These are phyloP conservation scores for Miniopterus natalensis DNA, from an alignment of 2,113 vertebrate species.

Conservation along the genomic window DNA sequence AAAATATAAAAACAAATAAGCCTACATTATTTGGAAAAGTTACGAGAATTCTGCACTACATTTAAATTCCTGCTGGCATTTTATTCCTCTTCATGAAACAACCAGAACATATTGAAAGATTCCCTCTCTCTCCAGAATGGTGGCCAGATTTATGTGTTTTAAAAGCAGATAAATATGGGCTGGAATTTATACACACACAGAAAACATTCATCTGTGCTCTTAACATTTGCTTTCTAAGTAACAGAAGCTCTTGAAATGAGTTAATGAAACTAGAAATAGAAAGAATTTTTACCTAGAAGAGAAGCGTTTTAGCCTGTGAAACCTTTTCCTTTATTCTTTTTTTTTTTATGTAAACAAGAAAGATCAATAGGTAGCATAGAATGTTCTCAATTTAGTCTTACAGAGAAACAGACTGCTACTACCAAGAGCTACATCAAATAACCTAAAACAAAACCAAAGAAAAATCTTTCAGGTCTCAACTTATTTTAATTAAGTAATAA, in stretches of 20 bases:
- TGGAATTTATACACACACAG: not conserved
- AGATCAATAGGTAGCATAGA: not conserved
- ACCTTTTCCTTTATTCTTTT: not conserved
- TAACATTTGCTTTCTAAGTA: constrained; percentile 73
- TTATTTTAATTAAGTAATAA: constrained; percentile 39
- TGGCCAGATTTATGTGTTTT: not conserved
- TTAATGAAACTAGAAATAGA: constrained; percentile 43
- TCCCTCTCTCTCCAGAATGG: not conserved
- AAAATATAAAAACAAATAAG: not conserved
- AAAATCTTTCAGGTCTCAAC: not conserved
- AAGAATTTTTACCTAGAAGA: constrained; percentile 46
- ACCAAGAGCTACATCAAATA: not conserved
- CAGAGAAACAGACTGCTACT: not conserved
- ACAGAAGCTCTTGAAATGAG: not conserved
- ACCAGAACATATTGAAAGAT: not conserved
- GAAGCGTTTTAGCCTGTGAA: not conserved
- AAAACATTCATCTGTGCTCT: not conserved
- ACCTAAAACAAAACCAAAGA: not conserved
- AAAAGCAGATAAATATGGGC: not conserved
- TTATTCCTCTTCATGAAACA: not conserved
- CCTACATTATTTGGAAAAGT: not conserved
- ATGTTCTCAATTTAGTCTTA: not conserved
- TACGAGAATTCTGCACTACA: not conserved
- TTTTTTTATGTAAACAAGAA: constrained; percentile 33
- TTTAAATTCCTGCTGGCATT: not conserved